phyloP scores from a whole-genome alignment of 2,113 vertebrate species.

The Cyrtonyx montezumae region DNA sequence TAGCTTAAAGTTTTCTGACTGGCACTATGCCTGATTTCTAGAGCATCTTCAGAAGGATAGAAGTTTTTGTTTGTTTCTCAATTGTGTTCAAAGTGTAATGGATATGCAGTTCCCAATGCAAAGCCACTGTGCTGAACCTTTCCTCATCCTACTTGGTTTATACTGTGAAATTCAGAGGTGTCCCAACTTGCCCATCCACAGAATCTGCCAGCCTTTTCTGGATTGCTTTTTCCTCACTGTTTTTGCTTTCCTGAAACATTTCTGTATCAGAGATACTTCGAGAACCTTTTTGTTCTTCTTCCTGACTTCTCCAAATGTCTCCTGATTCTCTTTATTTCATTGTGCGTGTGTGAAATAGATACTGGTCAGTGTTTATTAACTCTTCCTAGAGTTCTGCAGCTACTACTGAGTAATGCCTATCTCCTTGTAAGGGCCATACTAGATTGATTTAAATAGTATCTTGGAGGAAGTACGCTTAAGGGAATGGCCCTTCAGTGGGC shows the following conservation, averaged over 20 bases:
- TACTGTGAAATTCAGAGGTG: not conserved
- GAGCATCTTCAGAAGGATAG: not conserved
- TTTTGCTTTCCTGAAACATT: not conserved
- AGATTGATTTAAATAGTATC: not conserved
- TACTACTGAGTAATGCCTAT: not conserved
- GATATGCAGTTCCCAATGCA: not conserved
- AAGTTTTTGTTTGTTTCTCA: not conserved
- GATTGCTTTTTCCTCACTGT: not conserved
- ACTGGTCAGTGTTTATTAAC: not conserved
- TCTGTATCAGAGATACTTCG: not conserved
- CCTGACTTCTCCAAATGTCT: not conserved
- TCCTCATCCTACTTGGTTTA: not conserved
- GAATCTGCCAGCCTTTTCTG: not conserved
- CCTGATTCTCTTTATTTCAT: not conserved
- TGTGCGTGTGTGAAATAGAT: not conserved
- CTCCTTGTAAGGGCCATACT: not conserved
- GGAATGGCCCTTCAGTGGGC: not conserved
- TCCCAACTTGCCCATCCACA: not conserved
- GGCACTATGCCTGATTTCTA: not conserved
- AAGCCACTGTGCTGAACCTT: not conserved
- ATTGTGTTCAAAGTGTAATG: not conserved
- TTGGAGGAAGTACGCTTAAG: not conserved
- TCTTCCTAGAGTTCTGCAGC: not conserved
- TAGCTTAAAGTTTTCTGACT: not conserved
- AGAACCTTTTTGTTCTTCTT: not conserved